These are phyloP conservation scores for Papilio polyxenes DNA, from an alignment of 1,140 invertebrate genomes.

Conservation along the genomic window DNA sequence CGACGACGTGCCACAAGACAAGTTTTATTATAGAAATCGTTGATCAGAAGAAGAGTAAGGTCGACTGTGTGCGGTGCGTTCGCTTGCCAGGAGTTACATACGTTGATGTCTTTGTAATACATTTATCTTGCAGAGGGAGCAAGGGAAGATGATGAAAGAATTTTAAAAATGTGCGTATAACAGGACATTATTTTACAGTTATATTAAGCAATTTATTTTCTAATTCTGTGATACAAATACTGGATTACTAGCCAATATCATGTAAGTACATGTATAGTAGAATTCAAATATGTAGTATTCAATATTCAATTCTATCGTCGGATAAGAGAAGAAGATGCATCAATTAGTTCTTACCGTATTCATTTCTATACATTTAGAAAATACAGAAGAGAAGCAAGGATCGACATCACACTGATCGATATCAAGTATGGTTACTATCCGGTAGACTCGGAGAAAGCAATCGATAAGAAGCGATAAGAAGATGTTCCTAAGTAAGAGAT, in stretches of 20 bases:
- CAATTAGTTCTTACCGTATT: conserved; percentile 1
- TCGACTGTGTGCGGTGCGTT: neutral
- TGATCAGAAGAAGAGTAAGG: neutral
- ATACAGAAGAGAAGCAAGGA: neutral
- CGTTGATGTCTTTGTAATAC: neutral
- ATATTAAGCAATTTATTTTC: neutral
- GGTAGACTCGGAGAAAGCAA: neutral
- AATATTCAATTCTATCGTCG: neutral
- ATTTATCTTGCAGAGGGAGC: neutral
- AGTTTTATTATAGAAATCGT: neutral
- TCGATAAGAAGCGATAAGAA: neutral
- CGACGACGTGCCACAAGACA: neutral
- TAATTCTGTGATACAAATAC: neutral
- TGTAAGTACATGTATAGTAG: neutral
- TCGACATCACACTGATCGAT: neutral
- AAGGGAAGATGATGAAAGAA: neutral
- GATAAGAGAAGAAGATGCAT: neutral
- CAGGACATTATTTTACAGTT: neutral
- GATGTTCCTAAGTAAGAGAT: neutral
- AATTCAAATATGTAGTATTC: neutral
- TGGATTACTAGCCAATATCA: neutral
- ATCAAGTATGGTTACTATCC: neutral
- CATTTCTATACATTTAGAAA: neutral
- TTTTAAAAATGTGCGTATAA: neutral
- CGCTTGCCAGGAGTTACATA: neutral